Evolutionary conservation across 2,797 vertebrate species (phyloP).

Genomic region (Dromococcyx pavoninus): DNA sequence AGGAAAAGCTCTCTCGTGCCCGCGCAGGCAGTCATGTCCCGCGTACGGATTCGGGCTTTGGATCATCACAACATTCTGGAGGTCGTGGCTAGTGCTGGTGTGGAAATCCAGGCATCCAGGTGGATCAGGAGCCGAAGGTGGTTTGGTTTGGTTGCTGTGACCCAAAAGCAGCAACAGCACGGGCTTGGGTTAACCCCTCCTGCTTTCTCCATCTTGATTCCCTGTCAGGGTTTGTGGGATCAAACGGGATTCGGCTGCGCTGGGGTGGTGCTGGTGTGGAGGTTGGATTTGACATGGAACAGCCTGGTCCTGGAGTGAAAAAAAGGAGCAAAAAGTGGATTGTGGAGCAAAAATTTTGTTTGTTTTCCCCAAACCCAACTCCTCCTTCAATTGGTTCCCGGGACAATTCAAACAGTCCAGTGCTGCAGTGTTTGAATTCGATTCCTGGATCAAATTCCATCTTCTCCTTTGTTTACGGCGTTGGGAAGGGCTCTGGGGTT

Average conservation of each 20-base stretch:
- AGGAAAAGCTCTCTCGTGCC: no score
- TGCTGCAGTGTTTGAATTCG: neutral
- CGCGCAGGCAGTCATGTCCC: no score
- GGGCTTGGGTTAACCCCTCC: no score
- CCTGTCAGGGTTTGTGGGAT: no score
- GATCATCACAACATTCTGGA: neutral
- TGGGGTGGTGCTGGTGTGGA: no score
- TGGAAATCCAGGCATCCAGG: neutral
- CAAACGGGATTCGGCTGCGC: no score
- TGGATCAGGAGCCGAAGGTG: accelerated
- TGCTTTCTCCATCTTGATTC: no score
- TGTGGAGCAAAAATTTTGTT: accelerated
- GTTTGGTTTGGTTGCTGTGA: no score
- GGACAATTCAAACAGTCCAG: neutral
- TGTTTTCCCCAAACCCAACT: neutral
- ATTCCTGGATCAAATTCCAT: neutral
- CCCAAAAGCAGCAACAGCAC: no score
- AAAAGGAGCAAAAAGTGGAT: no score
- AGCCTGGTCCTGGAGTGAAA: neutral
- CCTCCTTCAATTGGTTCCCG: accelerated
- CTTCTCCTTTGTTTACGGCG: neutral
- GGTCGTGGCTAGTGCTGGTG: accelerated
- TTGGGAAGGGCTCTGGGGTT: neutral
- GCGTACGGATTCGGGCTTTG: neutral
- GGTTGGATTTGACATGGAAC: no score